Percentiles rank a stretch among this genome's conserved stretches.
These are phyloP conservation scores for Trichogramma dendrolimi DNA, from an alignment of 2,888 invertebrate genomes.

Conservation along the genomic window DNA sequence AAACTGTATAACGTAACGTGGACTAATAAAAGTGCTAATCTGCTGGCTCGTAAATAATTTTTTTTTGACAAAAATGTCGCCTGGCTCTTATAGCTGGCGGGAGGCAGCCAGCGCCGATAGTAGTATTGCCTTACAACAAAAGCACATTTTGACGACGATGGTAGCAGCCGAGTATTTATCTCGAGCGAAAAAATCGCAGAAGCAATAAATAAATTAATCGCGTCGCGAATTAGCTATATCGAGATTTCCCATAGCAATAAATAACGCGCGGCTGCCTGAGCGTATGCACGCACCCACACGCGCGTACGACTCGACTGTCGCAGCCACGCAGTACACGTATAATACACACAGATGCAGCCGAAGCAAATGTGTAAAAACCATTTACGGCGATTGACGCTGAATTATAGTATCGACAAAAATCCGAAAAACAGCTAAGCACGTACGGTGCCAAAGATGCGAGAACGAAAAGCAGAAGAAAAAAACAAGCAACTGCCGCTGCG, in stretches of 20 bases:
- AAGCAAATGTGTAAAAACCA: too few relatives aligned
- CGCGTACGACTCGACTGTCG: neutral
- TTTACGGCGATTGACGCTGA: conserved; percentile 19
- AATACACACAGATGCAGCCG: too few relatives aligned
- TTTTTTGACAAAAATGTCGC: too few relatives aligned
- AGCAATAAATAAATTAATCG: conserved; percentile 25
- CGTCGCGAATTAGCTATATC: conserved; percentile 14
- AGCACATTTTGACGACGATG: too few relatives aligned
- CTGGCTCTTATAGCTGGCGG: too few relatives aligned
- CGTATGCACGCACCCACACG: too few relatives aligned
- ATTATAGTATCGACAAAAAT: conserved; percentile 20
- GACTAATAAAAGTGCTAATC: too few relatives aligned
- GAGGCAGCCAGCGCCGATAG: too few relatives aligned
- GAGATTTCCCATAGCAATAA: conserved; percentile 2
- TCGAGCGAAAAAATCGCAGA: conserved; percentile 1
- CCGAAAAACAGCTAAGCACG: conserved; percentile 14
- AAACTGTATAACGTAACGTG: too few relatives aligned
- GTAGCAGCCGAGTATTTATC: neutral
- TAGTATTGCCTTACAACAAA: too few relatives aligned
- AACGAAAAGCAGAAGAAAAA: neutral
- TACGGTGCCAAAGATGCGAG: neutral
- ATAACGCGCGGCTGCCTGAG: neutral
- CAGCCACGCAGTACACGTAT: too few relatives aligned
- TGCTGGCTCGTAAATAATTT: too few relatives aligned
- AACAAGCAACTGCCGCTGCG: neutral